Percentiles rank a stretch among this genome's conserved stretches.
Evolutionary conservation across 1,140 invertebrate species (phyloP).

Genomic region (Ostrea edulis): DNA sequence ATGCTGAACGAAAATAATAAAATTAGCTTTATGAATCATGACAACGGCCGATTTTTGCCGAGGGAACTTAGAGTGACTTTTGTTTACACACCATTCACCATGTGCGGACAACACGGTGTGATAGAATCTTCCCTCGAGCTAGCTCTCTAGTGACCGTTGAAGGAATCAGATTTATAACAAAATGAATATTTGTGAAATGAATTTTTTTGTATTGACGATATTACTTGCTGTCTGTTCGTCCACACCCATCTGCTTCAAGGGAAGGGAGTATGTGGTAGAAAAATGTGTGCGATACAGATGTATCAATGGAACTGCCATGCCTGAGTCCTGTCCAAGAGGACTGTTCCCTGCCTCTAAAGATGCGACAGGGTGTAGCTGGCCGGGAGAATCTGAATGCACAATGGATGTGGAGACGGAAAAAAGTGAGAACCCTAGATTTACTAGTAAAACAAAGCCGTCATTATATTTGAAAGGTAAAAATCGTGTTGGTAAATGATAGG

Average conservation of each 20-base stretch:
- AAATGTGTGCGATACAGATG: conserved; percentile 18
- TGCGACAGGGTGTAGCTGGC: conserved; percentile 21
- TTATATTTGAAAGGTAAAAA: too few species aligned
- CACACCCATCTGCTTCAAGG: neutral
- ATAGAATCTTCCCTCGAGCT: conserved; percentile 6
- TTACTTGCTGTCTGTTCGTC: neutral
- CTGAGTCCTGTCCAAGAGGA: neutral
- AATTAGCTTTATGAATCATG: too few species aligned
- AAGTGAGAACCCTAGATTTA: too few species aligned
- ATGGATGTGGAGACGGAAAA: neutral
- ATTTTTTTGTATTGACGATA: neutral
- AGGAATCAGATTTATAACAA: neutral
- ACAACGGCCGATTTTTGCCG: neutral
- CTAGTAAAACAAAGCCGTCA: too few species aligned
- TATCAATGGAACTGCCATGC: neutral
- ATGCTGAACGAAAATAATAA: too few species aligned
- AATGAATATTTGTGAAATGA: neutral
- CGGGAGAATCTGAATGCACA: conserved; percentile 2
- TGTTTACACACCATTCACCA: too few species aligned
- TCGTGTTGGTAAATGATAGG: too few species aligned
- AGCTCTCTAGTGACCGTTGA: neutral
- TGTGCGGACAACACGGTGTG: neutral
- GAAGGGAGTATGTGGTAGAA: neutral
- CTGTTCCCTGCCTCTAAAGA: neutral
- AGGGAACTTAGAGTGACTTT: neutral